phyloP scores from a whole-genome alignment of 2,797 vertebrate species.

The Mus spretus region DNA sequence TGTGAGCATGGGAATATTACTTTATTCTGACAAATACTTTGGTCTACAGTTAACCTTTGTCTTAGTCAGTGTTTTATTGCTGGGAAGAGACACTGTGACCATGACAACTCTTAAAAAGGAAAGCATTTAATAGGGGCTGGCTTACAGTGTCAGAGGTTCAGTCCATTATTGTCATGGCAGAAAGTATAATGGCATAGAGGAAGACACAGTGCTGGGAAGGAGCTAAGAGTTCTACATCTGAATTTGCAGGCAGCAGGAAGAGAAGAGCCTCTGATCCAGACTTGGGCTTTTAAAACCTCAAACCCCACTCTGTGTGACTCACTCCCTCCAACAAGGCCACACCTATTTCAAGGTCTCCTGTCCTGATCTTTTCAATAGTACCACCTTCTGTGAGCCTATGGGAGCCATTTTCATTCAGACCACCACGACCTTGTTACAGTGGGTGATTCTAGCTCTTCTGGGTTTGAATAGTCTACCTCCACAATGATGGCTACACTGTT shows the following conservation, averaged over 20 bases:
- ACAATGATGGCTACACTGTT: no score
- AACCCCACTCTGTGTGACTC: background rate
- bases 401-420: background rate
- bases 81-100: background rate
- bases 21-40: background rate
- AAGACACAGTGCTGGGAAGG: background rate
- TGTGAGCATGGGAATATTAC: background rate
- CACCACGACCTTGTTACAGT: background rate
- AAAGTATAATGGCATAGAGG: background rate
- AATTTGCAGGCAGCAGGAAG: background rate
- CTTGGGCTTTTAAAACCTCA: background rate
- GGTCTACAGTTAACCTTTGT: background rate
- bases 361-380: background rate
- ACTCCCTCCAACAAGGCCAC: background rate
- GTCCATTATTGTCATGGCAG: background rate
- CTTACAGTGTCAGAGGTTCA: background rate
- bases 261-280: background rate
- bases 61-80: background rate
- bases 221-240: background rate
- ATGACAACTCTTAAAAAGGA: background rate
- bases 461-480: background rate
- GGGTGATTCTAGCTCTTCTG: background rate
- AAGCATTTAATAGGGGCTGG: background rate
- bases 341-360: background rate
- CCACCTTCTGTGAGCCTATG: background rate